phyloP scores from a whole-genome alignment of 2,113 vertebrate genomes.

The Arvicanthis niloticus region DNA sequence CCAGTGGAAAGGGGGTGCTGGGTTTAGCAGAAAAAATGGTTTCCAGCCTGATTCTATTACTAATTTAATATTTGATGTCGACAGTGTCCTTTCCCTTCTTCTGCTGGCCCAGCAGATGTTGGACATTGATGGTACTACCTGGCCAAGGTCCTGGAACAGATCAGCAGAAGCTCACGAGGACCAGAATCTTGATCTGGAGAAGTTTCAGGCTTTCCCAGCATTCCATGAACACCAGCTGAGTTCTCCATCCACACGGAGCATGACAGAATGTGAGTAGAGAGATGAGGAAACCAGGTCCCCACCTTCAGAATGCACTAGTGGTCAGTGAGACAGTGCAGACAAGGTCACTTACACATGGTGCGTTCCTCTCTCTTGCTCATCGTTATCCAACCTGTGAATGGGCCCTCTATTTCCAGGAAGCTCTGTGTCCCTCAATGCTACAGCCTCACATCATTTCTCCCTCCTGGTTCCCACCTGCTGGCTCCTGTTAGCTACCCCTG shows the following conservation, averaged over 20 bases:
- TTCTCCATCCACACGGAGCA: fast-evolving
- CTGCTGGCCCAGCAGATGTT: not conserved
- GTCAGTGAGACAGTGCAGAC: not conserved
- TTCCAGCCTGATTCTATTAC: not conserved
- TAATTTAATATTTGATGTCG: not conserved
- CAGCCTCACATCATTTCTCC: not conserved
- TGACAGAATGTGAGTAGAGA: not conserved
- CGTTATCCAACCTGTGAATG: not conserved
- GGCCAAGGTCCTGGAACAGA: not conserved
- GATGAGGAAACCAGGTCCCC: not conserved
- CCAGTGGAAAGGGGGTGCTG: not conserved
- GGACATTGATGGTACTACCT: not conserved
- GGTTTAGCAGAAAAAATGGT: not conserved
- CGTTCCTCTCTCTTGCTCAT: not conserved
- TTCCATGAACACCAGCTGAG: not conserved
- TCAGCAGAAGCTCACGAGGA: not conserved
- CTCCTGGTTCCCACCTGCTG: not conserved
- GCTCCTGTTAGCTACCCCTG: not conserved
- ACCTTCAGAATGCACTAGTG: not conserved
- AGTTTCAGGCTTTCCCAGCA: not conserved
- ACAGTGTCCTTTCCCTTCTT: not conserved
- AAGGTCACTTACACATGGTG: not conserved
- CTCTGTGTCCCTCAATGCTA: not conserved
- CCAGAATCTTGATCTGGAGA: not conserved
- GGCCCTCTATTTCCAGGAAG: not conserved